Conservation (phyloP, 2,888 invertebrate species). For the Myopa tessellatipennis region DNA sequence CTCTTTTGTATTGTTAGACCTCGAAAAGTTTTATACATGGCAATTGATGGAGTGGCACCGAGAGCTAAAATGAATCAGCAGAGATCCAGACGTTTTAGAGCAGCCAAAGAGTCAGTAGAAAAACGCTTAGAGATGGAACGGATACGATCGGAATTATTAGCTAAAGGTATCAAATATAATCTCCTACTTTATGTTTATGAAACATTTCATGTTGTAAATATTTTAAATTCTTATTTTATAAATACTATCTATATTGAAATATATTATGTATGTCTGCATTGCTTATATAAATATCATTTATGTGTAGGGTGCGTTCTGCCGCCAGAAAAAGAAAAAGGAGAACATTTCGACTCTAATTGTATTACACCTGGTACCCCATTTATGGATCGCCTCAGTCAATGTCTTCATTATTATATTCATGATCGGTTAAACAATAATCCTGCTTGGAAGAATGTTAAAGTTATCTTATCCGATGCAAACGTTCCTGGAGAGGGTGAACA, state of each 20-base stretch:
- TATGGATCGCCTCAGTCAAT: slow-evolving; percentile 88
- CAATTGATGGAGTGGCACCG: slow-evolving; percentile 99
- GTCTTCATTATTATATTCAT: slow-evolving; percentile 73
- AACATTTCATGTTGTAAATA: too few relatives aligned
- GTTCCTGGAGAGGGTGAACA: slow-evolving; percentile 99
- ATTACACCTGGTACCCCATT: slow-evolving; percentile 99
- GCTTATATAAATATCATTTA: not conserved
- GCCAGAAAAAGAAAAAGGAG: slow-evolving; percentile 88
- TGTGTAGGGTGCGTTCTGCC: slow-evolving; percentile 76
- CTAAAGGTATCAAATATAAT: slow-evolving; percentile 69
- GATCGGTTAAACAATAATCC: slow-evolving; percentile 85
- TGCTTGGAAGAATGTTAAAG: slow-evolving; percentile 93
- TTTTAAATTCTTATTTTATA: too few relatives aligned
- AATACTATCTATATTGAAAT: too few relatives aligned
- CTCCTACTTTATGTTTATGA: too few relatives aligned
- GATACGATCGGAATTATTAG: slow-evolving; percentile 78
- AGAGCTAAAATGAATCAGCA: slow-evolving; percentile 99
- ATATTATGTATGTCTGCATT: too few relatives aligned
- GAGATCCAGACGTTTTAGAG: slow-evolving; percentile 93
- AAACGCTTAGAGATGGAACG: slow-evolving; percentile 87
- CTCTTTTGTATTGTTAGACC: slow-evolving; percentile 93
- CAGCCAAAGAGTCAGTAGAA: slow-evolving; percentile 93
- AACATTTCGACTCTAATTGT: slow-evolving; percentile 98
- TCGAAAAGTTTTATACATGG: slow-evolving; percentile 95
- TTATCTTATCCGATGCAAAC: slow-evolving; percentile 98